Evolutionary conservation across 2,113 vertebrate species (phyloP).

Genomic region (Bombycilla garrulus): DNA sequence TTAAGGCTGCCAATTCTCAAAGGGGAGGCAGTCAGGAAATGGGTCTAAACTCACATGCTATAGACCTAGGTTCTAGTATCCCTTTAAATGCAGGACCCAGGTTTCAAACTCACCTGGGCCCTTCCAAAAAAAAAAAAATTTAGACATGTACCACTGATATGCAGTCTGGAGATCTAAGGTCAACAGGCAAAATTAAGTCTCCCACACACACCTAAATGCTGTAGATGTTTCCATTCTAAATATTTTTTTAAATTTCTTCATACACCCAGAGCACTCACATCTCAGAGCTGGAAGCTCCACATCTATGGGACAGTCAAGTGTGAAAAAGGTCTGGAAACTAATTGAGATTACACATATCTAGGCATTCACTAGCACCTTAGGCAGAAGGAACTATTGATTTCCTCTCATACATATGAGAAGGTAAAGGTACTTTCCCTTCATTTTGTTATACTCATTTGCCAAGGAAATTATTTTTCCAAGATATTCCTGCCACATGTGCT

Average conservation of each 20-base stretch:
- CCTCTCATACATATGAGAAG: neutral
- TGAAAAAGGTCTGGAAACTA: neutral
- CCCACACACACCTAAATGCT: neutral
- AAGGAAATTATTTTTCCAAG: neutral
- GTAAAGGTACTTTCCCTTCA: neutral
- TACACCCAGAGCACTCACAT: neutral
- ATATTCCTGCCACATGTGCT: neutral
- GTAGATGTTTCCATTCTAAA: neutral
- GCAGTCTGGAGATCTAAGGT: neutral
- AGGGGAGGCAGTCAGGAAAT: neutral
- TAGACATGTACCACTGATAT: neutral
- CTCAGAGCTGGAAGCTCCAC: neutral
- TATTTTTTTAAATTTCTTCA: neutral
- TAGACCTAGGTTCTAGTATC: neutral
- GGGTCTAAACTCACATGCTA: accelerated
- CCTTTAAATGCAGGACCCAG: neutral
- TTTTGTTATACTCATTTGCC: neutral
- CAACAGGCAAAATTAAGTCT: neutral
- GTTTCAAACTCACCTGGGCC: neutral
- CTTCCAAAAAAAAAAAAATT: neutral
- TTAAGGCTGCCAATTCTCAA: neutral
- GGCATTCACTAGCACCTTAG: neutral
- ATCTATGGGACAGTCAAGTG: neutral
- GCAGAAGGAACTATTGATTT: neutral
- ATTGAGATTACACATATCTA: neutral